phyloP scores from a whole-genome alignment of 2,797 vertebrate species.

The Pseudopleuronectes americanus region DNA sequence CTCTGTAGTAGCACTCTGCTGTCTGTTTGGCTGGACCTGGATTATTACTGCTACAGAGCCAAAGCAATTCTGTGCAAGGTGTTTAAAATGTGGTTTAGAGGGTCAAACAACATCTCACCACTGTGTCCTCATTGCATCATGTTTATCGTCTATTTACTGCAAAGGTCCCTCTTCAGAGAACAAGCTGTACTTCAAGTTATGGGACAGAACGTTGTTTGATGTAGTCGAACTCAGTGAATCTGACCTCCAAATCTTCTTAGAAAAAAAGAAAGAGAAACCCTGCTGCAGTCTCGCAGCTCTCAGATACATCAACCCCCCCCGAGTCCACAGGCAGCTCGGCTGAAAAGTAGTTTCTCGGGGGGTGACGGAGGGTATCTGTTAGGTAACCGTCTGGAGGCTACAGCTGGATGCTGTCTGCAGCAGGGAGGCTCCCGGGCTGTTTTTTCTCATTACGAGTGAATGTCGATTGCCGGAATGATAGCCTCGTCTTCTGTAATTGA shows the following conservation, averaged over 20 bases:
- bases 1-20: too few relatives aligned
- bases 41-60: too few relatives aligned
- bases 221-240: neutral
- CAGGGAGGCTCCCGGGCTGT: conserved; percentile 56
- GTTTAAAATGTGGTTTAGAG: too few relatives aligned
- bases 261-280: too few relatives aligned
- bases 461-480: conserved; percentile 70
- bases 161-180: too few relatives aligned
- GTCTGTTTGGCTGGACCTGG: too few relatives aligned
- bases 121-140: too few relatives aligned
- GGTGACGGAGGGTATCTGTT: conserved; percentile 58
- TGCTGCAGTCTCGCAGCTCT: conserved; percentile 4
- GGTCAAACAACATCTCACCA: too few relatives aligned
- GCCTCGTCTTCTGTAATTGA: conserved; percentile 74
- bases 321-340: conserved; percentile 2
- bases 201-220: too few relatives aligned
- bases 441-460: conserved; percentile 69
- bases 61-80: too few relatives aligned
- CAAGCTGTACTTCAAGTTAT: too few relatives aligned
- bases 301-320: conserved; percentile 13
- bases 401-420: conserved; percentile 33
- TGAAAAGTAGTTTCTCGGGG: conserved; percentile 42
- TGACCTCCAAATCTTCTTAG: conserved; percentile 7
- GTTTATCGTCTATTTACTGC: too few relatives aligned
- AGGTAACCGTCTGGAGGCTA: conserved; percentile 43